Base-by-base conservation (phyloP, 2,797 vertebrate species). In the Podargus strigoides region DNA sequence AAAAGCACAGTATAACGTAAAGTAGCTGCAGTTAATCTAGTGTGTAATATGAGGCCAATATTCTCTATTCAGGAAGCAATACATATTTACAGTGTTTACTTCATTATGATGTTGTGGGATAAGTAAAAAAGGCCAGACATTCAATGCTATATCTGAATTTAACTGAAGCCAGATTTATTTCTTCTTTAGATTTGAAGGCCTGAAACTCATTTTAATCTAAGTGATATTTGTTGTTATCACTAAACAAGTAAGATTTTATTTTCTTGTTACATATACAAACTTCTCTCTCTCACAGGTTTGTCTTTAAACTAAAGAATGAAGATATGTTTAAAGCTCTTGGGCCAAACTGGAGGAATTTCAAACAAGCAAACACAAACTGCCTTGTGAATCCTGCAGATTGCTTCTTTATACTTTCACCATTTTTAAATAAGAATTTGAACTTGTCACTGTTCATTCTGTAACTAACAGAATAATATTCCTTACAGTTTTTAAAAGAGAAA, bases 221-320 rank as follows among this genome's bases (percentile, higher is more conserved):
- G 55, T 68, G 17, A 27, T 78, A 85, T 86, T 93, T 90, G 63
- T 70, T 39, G 73, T 68, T 85, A 87, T 42, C 91, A 70, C 30
- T 93, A 90, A 93, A 80, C n/a, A 95, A 95, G 94, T 94, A 62
- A 39, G 73, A 87, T 49, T 88, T 67, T 1, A 84, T 96, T 91
- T 96, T 91, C 36, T 85, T 47, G 42, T 56, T 88, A 22, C 73
- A 87, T 85, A 89, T 58, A 37, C 16, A 85, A 89, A 87, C 46
- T 69, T 85, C 53, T 50, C 14, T 60, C 17, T 89, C 85, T 77
- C 53, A 62, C 16, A 44, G 36, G 5, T 8, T 37, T 44, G 42
- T 64, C 75, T 84, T 15, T 84, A 93, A 93, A 90, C 89, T 95
- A 75, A 50, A 75, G 68, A 85, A 74, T 0, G 3, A 75, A 80